Conservation (phyloP, 2,797 vertebrate genomes). For the Myotis vivesi region DNA sequence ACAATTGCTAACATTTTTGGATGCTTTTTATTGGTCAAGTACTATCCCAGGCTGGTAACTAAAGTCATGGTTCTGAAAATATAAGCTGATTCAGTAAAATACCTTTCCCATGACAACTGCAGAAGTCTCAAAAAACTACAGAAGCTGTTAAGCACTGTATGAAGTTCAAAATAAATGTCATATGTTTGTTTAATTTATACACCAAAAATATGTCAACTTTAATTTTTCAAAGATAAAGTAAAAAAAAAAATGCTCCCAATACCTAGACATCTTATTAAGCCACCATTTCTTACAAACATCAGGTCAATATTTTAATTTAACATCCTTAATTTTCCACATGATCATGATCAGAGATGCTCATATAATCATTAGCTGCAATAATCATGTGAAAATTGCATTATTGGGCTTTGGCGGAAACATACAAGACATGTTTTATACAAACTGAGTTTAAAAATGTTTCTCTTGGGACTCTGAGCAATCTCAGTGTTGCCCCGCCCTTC, state of each 20-base stretch:
- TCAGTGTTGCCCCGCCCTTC: not conserved
- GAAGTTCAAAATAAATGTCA: not conserved
- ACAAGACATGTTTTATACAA: not conserved
- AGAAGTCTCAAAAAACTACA: not conserved
- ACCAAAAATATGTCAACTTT: not conserved
- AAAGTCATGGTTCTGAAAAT: slow-evolving; percentile 17
- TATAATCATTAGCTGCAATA: slow-evolving; percentile 47
- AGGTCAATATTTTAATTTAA: slow-evolving; percentile 49
- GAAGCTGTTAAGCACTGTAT: not conserved
- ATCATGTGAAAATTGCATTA: slow-evolving; percentile 51
- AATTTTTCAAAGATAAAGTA: slow-evolving; percentile 8
- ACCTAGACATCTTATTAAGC: not conserved
- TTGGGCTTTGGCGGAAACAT: not conserved
- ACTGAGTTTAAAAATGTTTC: not conserved
- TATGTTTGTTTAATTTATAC: not conserved
- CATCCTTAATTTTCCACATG: slow-evolving; percentile 59
- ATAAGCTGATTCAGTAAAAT: not conserved
- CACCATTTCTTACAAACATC: not conserved
- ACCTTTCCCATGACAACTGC: not conserved
- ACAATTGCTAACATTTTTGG: not conserved
- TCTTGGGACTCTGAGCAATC: not conserved
- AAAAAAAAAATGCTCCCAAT: not conserved
- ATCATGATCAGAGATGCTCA: slow-evolving; percentile 34
- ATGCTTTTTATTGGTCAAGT: not conserved
- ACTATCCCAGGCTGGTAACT: not conserved